Base-by-base conservation (phyloP, 2,797 vertebrate genomes). In the Natrix natrix region DNA sequence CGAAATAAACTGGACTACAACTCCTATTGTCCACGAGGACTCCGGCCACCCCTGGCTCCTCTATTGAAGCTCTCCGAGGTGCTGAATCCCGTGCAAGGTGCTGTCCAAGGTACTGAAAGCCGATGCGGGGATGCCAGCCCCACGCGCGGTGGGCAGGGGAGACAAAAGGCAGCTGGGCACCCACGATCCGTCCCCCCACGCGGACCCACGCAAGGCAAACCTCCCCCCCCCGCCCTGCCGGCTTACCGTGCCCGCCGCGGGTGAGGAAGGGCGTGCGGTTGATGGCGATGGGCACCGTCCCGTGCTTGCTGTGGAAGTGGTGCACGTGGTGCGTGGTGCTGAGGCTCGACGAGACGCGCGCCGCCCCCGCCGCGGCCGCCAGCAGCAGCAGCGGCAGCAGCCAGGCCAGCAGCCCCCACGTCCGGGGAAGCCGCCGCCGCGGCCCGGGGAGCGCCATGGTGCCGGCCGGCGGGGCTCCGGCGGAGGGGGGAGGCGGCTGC, bases 241-340 rank as follows among this genome's bases (percentile, higher is more conserved):
- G 6, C 99, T 99, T 98, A 99, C 99, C 98, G 97, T 99, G 99
- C 95, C 98, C 98, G 94, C 98, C 98, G 97, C 99, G 98, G 93
- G 98, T 99, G 96, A 99, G 98, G 97, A 99, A 99, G 97, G 99
- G 99, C 98, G 99, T 99, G 98, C 99, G 98, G 98, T 99, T 99
- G 98, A 99, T 99, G 96, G 98, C 98, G 95, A 99, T 99, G 88
- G 99, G 99, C 96, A 98, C 98, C 0, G 99, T 99, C 96, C 99
- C 98, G 95, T 99, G 99, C 96, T 99, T 99, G 97, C 98, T 99
- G 98, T 99, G 98, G 98, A 99, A 99, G 98, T 99, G 99, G 98
- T 99, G 99, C 97, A 99, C 98, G 95, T 99, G 99, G 97, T 99
- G 99, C 24, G 98, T 99, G 96, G 98, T 99, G 95, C 98, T 99